Percentiles rank a stretch among this genome's conserved stretches.
These are phyloP conservation scores for Caenorhabditis japonica DNA, from an alignment of 2,888 invertebrate species.

Conservation along the genomic window DNA sequence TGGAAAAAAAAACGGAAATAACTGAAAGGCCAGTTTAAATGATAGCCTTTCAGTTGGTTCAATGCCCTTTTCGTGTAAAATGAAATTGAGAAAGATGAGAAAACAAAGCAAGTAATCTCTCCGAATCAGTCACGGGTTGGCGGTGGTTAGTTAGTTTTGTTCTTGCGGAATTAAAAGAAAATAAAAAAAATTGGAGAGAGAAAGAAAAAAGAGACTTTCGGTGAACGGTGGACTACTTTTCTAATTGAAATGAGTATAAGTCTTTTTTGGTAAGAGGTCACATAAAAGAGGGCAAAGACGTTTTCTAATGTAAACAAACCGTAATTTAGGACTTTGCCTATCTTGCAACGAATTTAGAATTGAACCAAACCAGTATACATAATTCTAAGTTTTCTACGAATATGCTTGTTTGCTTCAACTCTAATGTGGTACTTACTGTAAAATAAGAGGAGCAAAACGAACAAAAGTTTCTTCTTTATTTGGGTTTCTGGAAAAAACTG, in stretches of 20 bases:
- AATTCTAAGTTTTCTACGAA: no score
- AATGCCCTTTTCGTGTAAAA: slow-evolving; percentile 13
- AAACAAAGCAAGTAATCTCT: slow-evolving; percentile 14
- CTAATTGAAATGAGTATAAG: slow-evolving; percentile 34
- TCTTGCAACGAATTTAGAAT: no score
- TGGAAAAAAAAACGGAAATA: background rate
- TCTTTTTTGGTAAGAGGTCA: slow-evolving; percentile 37
- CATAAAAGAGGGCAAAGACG: slow-evolving; percentile 23
- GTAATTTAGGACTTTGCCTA: no score
- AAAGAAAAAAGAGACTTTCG: background rate
- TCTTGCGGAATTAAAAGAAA: no score
- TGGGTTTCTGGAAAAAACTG: no score
- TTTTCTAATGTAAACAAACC: slow-evolving; percentile 32
- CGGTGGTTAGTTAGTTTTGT: background rate
- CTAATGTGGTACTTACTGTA: no score
- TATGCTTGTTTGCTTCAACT: no score
- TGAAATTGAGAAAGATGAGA: background rate
- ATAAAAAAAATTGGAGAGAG: slow-evolving; percentile 7
- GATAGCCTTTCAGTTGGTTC: no score
- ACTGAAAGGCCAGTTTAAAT: no score
- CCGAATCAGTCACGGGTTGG: slow-evolving; percentile 42
- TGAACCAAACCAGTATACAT: no score
- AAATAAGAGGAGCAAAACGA: no score
- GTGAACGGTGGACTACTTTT: slow-evolving; percentile 20
- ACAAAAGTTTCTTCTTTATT: no score